phyloP scores from a whole-genome alignment of 2,797 vertebrate genomes.

The Melanotaenia trifasciata region DNA sequence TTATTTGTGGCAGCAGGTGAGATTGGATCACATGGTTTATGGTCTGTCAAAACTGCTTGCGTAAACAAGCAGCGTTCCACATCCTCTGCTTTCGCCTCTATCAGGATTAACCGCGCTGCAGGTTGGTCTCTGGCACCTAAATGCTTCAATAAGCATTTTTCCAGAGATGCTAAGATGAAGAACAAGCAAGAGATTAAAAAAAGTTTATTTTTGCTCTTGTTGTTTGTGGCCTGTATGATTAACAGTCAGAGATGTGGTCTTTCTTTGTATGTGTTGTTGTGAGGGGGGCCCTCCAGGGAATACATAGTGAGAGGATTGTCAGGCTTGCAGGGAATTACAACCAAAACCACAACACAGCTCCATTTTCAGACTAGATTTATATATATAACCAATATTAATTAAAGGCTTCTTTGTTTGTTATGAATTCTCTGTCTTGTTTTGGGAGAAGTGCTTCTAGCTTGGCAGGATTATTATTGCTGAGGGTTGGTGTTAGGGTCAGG shows the following conservation, averaged over 20 bases:
- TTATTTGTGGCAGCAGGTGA: conserved; percentile 37
- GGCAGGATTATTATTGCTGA: conserved; percentile 49
- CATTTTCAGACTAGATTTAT: conserved; percentile 64
- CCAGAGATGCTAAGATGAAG: conserved; percentile 4
- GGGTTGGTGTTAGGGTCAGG: conserved; percentile 53
- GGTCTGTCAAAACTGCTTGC: conserved; percentile 49
- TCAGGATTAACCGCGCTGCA: conserved; percentile 41
- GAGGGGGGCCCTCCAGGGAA: conserved; percentile 43
- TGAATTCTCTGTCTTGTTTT: conserved; percentile 54
- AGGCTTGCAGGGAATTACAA: conserved; percentile 61
- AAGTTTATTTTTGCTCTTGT: conserved; percentile 63
- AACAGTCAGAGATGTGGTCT: conserved; percentile 39
- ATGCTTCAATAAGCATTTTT: conserved; percentile 35
- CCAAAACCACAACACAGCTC: conserved; percentile 68
- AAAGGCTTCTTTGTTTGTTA: conserved; percentile 72
- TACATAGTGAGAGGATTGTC: conserved; percentile 56
- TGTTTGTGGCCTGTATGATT: conserved; percentile 57
- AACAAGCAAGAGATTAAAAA: conserved; percentile 42
- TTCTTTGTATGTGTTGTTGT: conserved; percentile 55
- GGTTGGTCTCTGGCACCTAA: conserved; percentile 29
- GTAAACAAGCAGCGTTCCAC: conserved; percentile 66
- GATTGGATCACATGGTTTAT: conserved; percentile 48
- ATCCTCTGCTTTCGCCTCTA: conserved; percentile 54
- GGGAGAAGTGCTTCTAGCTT: conserved; percentile 26
- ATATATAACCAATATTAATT: conserved; percentile 71